Percentiles rank a stretch among this genome's conserved stretches.
Conservation (phyloP, 2,888 invertebrate genomes). For the Epistrophe eligans region DNA sequence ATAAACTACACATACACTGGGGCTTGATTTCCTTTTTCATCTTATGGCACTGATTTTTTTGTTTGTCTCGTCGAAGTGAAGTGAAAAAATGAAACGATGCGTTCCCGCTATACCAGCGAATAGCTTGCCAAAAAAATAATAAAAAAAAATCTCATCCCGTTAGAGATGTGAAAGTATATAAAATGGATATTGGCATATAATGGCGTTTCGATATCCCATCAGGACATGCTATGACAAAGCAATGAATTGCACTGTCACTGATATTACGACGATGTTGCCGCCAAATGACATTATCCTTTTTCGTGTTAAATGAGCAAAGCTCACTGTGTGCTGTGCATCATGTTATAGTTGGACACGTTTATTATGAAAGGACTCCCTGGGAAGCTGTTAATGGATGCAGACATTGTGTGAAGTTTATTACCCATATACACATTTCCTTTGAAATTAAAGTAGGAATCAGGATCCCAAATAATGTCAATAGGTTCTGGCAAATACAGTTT, state of each 20-base stretch:
- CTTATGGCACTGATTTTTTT: slow-evolving; percentile 45
- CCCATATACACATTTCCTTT: background rate
- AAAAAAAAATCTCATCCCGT: background rate
- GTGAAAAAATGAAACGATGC: slow-evolving; percentile 65
- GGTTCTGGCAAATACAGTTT: background rate
- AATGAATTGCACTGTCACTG: slow-evolving; percentile 64
- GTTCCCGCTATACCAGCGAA: slow-evolving; percentile 42
- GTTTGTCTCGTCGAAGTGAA: slow-evolving; percentile 19
- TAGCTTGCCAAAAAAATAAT: slow-evolving; percentile 63
- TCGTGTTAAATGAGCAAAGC: slow-evolving; percentile 60
- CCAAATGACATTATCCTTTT: slow-evolving; percentile 68
- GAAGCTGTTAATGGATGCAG: slow-evolving; percentile 53
- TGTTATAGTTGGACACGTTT: slow-evolving; percentile 24
- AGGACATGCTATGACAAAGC: slow-evolving; percentile 35
- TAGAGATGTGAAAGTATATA: slow-evolving; percentile 56
- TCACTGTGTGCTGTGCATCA: background rate
- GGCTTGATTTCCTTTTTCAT: slow-evolving; percentile 64
- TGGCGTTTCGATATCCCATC: slow-evolving; percentile 67
- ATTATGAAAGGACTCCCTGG: slow-evolving; percentile 20
- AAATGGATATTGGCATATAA: slow-evolving; percentile 69
- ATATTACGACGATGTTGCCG: slow-evolving; percentile 64
- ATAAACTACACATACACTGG: slow-evolving; percentile 79
- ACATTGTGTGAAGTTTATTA: slow-evolving; percentile 5
- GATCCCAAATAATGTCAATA: background rate
- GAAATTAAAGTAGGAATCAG: background rate